phyloP scores from a whole-genome alignment of 2,797 vertebrate species.

The Uromys caudimaculatus region DNA sequence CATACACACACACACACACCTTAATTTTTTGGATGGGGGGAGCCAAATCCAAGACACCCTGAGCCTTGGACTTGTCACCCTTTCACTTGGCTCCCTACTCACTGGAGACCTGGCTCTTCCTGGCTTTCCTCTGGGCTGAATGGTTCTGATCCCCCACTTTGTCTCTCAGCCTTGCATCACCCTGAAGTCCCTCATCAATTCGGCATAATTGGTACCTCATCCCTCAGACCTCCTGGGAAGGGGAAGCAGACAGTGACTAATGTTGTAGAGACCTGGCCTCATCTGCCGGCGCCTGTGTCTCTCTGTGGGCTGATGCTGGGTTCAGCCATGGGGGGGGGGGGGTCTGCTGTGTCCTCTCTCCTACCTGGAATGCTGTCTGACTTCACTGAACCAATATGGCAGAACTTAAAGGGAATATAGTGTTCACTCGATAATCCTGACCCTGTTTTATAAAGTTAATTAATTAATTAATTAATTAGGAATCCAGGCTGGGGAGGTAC shows the following conservation, averaged over 20 bases:
- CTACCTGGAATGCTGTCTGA: neutral
- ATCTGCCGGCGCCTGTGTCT: neutral
- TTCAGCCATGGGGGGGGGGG: neutral
- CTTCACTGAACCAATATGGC: neutral
- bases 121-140: neutral
- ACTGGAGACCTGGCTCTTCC: neutral
- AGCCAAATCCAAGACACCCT: neutral
- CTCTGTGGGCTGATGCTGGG: constrained; percentile 25
- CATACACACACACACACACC: too few species aligned
- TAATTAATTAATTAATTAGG: neutral
- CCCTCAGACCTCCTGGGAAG: neutral
- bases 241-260: constrained; percentile 52
- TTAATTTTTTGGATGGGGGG: neutral
- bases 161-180: constrained; percentile 66
- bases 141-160: neutral
- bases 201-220: constrained; percentile 57
- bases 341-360: neutral
- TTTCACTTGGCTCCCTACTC: neutral
- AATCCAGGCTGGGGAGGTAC: neutral
- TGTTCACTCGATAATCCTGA: neutral
- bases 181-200: constrained; percentile 67
- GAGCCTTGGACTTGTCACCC: neutral
- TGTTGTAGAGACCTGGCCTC: constrained; percentile 54
- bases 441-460: neutral
- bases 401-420: neutral